Evolutionary conservation across 2,113 vertebrate genomes (phyloP).

Genomic region (Macroglossus sobrinus): DNA sequence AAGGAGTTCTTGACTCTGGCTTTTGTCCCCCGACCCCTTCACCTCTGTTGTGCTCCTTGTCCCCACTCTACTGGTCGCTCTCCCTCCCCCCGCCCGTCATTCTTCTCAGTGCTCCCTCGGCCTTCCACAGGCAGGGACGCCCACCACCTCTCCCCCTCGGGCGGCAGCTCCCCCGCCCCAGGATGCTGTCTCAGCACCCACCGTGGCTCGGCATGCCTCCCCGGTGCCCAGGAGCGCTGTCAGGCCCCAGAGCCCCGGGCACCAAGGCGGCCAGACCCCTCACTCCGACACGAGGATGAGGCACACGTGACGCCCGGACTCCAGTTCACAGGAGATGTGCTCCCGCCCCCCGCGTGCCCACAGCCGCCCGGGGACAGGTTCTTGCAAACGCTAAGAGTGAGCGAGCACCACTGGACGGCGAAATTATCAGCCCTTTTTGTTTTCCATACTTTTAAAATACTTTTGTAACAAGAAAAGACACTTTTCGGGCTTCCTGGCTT

Average conservation of each 20-base stretch:
- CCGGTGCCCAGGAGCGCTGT: not conserved
- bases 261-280: not conserved
- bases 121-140: too few species aligned
- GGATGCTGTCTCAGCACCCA: too few species aligned
- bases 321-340: not conserved
- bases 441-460: not conserved
- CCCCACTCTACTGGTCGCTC: not conserved
- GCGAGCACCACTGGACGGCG: not conserved
- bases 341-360: not conserved
- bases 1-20: too few species aligned
- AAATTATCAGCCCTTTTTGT: not conserved
- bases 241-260: not conserved
- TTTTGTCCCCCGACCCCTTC: not conserved
- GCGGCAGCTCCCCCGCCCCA: too few species aligned
- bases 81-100: too few species aligned
- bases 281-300: not conserved
- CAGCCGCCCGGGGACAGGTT: not conserved
- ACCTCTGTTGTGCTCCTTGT: fast-evolving
- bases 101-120: not conserved
- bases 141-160: not conserved
- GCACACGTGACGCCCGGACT: not conserved
- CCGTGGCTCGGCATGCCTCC: fast-evolving
- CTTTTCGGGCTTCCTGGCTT: not conserved
- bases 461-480: not conserved
- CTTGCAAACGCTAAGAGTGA: not conserved